These are phyloP conservation scores for Symphodus melops DNA, from an alignment of 2,113 vertebrate species.

Conservation along the genomic window DNA sequence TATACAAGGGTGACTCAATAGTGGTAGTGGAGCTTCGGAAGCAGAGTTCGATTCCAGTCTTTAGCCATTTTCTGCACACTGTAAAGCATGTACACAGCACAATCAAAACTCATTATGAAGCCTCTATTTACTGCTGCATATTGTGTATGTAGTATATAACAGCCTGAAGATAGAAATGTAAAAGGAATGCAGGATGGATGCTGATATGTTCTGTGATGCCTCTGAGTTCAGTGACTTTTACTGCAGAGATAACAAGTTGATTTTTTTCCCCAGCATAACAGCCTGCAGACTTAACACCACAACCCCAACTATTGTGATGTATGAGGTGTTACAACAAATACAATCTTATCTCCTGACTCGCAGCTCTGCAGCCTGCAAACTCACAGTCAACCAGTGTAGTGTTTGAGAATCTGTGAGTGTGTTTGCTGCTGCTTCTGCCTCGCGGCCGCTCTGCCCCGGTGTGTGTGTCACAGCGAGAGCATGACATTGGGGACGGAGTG, in stretches of 20 bases:
- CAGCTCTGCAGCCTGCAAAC: slow-evolving; percentile 25
- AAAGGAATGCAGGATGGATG: background rate
- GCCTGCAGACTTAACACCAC: background rate
- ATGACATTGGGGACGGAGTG: slow-evolving; percentile 67
- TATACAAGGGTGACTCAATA: too few relatives aligned
- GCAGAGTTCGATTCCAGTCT: too few relatives aligned
- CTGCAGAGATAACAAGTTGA: background rate
- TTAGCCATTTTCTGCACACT: too few relatives aligned
- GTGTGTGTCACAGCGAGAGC: slow-evolving; percentile 37
- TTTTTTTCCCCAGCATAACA: background rate
- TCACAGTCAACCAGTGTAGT: slow-evolving; percentile 14
- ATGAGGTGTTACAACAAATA: slow-evolving; percentile 5
- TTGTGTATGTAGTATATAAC: background rate
- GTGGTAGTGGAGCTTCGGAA: too few relatives aligned
- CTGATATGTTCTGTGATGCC: background rate
- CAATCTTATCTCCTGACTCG: slow-evolving; percentile 1
- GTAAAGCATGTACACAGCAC: too few relatives aligned
- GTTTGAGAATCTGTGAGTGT: slow-evolving; percentile 2
- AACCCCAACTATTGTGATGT: slow-evolving; percentile 9
- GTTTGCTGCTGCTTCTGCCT: slow-evolving; percentile 22
- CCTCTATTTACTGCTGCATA: background rate
- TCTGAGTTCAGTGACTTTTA: background rate
- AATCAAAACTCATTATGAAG: too few relatives aligned
- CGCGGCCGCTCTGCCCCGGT: slow-evolving; percentile 28
- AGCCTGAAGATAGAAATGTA: background rate